Conservation (phyloP, 2,113 vertebrate species). For the Gambusia holbrooki region DNA sequence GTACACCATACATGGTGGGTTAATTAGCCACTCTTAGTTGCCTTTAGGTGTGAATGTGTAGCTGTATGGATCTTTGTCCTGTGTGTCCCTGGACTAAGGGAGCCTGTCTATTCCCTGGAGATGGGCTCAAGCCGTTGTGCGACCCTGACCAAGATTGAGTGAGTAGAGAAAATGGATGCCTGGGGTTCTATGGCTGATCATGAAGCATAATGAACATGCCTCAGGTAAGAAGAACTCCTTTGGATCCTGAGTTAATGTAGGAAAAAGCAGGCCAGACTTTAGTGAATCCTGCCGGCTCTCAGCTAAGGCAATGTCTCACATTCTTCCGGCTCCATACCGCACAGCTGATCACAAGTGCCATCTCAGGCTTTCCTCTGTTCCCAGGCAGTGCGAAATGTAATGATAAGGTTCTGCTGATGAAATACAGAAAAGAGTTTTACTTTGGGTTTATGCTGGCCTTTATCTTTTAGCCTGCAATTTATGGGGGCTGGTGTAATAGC, state of each 20-base stretch:
- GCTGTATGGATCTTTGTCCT: too few relatives aligned
- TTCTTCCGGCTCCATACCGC: neutral
- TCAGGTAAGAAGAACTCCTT: neutral
- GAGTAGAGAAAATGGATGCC: neutral
- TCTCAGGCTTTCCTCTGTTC: neutral
- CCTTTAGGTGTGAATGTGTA: too few relatives aligned
- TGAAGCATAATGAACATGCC: neutral
- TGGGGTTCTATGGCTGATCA: neutral
- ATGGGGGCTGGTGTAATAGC: neutral
- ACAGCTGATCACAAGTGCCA: neutral
- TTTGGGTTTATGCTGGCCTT: neutral
- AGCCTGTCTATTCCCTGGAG: neutral
- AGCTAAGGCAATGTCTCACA: neutral
- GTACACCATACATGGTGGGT: too few relatives aligned
- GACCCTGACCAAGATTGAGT: neutral
- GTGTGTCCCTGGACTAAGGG: neutral
- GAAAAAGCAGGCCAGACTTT: neutral
- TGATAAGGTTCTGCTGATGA: conserved; percentile 4
- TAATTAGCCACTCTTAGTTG: too few relatives aligned
- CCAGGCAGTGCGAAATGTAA: neutral
- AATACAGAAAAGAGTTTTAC: neutral
- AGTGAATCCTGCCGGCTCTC: neutral
- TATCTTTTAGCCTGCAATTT: neutral
- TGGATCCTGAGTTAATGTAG: neutral
- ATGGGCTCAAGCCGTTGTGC: neutral